Percentiles rank a stretch among this genome's conserved stretches.
Evolutionary conservation across 2,888 invertebrate genomes (phyloP).

Genomic region (Oscheius sp.): DNA sequence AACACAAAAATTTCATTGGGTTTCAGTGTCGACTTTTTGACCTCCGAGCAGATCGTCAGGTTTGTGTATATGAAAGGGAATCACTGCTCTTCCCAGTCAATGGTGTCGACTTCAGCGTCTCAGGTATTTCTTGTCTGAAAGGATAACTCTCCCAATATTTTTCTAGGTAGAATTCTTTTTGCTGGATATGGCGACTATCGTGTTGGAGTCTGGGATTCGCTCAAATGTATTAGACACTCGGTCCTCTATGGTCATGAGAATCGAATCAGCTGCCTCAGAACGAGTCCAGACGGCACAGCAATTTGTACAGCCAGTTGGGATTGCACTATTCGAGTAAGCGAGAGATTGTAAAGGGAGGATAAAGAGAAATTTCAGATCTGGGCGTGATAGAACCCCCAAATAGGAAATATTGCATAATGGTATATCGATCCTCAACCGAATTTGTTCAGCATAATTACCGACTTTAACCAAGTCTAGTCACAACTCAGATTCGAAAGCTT

Average conservation of each 20-base stretch:
- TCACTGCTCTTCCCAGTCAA: conserved; percentile 97
- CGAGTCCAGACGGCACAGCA: conserved; percentile 95
- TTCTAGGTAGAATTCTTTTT: conserved; percentile 85
- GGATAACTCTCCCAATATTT: too few species aligned
- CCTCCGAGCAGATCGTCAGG: conserved; percentile 94
- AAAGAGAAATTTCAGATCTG: neutral
- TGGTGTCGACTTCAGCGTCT: conserved; percentile 95
- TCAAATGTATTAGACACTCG: conserved; percentile 78
- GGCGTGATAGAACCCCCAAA: conserved; percentile 2
- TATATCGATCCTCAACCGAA: neutral
- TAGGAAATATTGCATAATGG: neutral
- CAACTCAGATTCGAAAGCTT: too few species aligned
- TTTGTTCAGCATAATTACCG: neutral
- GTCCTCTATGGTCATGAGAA: conserved; percentile 69
- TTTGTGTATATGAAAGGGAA: conserved; percentile 93
- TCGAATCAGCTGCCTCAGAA: conserved; percentile 72
- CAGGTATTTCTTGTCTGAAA: conserved; percentile 78
- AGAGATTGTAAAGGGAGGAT: too few species aligned
- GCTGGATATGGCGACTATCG: conserved; percentile 99
- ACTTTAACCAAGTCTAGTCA: conserved; percentile 6
- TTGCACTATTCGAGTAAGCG: conserved; percentile 83
- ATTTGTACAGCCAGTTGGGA: conserved; percentile 98
- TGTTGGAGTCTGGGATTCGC: conserved; percentile 96
- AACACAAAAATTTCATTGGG: neutral
- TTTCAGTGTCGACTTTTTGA: conserved; percentile 90